phyloP scores from a whole-genome alignment of 2,888 invertebrate species.

The Metellina segmentata region DNA sequence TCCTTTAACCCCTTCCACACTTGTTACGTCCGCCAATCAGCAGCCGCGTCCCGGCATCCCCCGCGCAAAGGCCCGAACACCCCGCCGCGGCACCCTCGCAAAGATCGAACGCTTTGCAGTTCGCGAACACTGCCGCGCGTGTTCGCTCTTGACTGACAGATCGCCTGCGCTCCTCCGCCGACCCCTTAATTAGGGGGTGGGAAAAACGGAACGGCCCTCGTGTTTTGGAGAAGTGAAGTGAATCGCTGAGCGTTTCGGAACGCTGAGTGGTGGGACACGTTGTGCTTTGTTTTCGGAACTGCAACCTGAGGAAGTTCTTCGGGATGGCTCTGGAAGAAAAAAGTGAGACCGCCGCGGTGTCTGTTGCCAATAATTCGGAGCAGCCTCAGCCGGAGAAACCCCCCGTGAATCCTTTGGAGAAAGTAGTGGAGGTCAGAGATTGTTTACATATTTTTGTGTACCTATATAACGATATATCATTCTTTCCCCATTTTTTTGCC shows the following conservation, averaged over 20 bases:
- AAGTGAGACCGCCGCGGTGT: constrained; percentile 32
- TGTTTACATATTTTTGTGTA: no score
- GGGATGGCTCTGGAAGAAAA: constrained; percentile 62
- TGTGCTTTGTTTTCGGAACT: neutral
- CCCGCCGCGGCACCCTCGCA: constrained; percentile 4
- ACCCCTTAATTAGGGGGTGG: neutral
- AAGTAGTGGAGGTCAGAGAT: constrained; percentile 50
- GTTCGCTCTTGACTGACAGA: constrained; percentile 18
- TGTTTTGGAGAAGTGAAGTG: neutral
- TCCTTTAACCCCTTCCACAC: constrained; percentile 67
- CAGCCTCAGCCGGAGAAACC: constrained; percentile 51
- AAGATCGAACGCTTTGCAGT: constrained; percentile 59
- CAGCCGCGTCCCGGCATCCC: constrained; percentile 62
- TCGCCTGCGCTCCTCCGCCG: constrained; percentile 11
- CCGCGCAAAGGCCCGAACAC: neutral
- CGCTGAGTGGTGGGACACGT: neutral
- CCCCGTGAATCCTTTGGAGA: constrained; percentile 37
- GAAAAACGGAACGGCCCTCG: neutral
- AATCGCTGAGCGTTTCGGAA: neutral
- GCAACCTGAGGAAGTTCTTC: neutral
- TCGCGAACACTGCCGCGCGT: constrained; percentile 9
- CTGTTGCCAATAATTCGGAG: constrained; percentile 53
- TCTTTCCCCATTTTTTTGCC: no score
- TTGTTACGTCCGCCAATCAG: constrained; percentile 73
- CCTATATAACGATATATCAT: no score